phyloP scores from a whole-genome alignment of 2,113 vertebrate genomes.

The Otolemur garnettii region DNA sequence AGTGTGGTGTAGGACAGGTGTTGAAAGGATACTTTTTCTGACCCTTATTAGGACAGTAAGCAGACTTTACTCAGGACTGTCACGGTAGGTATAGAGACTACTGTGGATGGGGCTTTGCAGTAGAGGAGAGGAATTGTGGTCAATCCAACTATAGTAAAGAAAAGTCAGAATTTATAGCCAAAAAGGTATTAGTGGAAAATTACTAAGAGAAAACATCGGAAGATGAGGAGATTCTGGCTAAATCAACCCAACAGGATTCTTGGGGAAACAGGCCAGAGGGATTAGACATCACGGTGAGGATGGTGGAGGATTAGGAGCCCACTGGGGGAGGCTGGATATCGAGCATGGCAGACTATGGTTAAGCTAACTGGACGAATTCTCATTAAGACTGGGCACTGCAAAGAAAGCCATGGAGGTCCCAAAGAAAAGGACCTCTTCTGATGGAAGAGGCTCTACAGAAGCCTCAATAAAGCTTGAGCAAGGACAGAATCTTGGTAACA shows the following conservation, averaged over 20 bases:
- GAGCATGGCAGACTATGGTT: not conserved
- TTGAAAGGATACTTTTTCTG: not conserved
- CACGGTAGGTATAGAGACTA: not conserved
- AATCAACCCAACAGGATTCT: not conserved
- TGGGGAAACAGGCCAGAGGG: not conserved
- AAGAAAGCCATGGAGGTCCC: not conserved
- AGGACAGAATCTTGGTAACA: not conserved
- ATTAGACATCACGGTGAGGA: not conserved
- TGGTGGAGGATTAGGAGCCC: not conserved
- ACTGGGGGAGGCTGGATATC: not conserved
- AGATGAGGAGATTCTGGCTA: not conserved
- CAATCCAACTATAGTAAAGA: not conserved
- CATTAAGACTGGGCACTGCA: not conserved
- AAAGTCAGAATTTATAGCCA: not conserved
- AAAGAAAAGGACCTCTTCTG: not conserved
- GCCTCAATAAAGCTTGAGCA: not conserved
- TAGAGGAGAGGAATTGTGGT: not conserved
- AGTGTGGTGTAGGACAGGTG: not conserved
- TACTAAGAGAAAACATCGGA: not conserved
- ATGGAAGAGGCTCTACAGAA: not conserved
- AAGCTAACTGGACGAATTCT: not conserved
- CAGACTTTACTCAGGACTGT: not conserved
- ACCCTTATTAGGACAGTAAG: not conserved
- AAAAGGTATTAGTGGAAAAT: too few species aligned
- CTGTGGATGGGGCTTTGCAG: not conserved